Evolutionary conservation across 2,113 vertebrate species (phyloP).

Genomic region (Cranoglanis bouderius): DNA sequence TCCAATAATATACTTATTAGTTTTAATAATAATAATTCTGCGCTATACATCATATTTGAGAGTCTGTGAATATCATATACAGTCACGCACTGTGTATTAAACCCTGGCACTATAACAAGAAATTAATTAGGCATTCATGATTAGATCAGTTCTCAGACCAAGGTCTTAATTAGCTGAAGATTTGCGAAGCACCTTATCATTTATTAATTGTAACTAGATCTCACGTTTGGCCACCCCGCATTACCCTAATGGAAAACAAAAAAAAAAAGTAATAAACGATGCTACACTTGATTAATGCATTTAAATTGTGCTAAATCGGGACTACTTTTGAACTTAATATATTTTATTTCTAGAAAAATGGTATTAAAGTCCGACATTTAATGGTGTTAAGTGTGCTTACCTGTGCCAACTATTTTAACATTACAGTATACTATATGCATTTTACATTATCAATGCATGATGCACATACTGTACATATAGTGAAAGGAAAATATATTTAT

Average conservation of each 20-base stretch:
- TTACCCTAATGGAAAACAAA: neutral
- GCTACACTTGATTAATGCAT: neutral
- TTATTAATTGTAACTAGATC: slow-evolving; percentile 26
- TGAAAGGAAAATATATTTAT: neutral
- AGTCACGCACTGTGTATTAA: slow-evolving; percentile 8
- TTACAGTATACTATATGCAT: neutral
- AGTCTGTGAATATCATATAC: neutral
- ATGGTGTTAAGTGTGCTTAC: neutral
- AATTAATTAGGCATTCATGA: slow-evolving; percentile 45
- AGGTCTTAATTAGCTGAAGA: slow-evolving; percentile 48
- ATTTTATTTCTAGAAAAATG: neutral
- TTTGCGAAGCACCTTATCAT: slow-evolving; percentile 43
- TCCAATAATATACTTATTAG: neutral
- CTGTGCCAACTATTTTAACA: neutral
- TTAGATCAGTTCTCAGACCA: slow-evolving; percentile 51
- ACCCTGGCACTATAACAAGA: slow-evolving; percentile 19
- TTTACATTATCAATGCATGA: neutral
- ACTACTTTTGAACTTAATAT: neutral
- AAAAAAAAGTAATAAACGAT: neutral
- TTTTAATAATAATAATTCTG: too few relatives aligned
- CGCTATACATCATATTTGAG: neutral
- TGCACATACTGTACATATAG: neutral
- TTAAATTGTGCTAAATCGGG: neutral
- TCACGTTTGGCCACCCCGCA: slow-evolving; percentile 5
- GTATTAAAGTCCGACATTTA: neutral